phyloP scores from a whole-genome alignment of 2,797 vertebrate genomes.

The Cuculus canorus region DNA sequence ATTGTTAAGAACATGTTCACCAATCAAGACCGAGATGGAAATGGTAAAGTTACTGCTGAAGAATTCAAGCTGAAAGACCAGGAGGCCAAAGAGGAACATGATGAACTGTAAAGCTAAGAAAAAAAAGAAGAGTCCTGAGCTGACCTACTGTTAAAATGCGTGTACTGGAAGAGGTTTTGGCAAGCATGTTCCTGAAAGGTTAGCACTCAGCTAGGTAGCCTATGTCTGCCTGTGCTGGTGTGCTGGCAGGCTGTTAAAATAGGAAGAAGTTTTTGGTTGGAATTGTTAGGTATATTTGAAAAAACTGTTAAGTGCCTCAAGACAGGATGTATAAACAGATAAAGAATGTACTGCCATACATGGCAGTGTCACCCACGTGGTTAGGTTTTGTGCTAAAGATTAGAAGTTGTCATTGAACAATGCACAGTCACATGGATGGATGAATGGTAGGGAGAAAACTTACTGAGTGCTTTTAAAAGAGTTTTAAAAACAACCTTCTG shows the following conservation, averaged over 20 bases:
- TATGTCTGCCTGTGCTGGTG: background rate
- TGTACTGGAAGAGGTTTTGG: background rate
- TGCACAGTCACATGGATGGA: background rate
- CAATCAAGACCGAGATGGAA: constrained; percentile 94
- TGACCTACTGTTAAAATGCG: background rate
- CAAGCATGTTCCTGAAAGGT: background rate
- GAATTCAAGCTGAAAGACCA: constrained; percentile 97
- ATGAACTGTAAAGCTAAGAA: constrained; percentile 86
- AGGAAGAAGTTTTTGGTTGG: background rate
- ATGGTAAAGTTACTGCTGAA: constrained; percentile 88
- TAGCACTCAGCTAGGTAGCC: background rate
- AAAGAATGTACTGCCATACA: background rate
- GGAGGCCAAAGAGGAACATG: constrained; percentile 83
- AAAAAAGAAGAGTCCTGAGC: background rate
- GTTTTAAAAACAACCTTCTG: background rate
- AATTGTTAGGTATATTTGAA: background rate
- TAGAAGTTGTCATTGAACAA: background rate
- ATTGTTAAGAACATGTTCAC: constrained; percentile 97
- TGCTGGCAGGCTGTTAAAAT: background rate
- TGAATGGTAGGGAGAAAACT: background rate
- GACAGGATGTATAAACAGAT: background rate
- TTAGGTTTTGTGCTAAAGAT: background rate
- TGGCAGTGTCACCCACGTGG: background rate
- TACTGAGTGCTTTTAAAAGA: background rate
- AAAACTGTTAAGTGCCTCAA: background rate